These are phyloP conservation scores for Melanostoma mellinum DNA, from an alignment of 2,888 invertebrate species.

Conservation along the genomic window DNA sequence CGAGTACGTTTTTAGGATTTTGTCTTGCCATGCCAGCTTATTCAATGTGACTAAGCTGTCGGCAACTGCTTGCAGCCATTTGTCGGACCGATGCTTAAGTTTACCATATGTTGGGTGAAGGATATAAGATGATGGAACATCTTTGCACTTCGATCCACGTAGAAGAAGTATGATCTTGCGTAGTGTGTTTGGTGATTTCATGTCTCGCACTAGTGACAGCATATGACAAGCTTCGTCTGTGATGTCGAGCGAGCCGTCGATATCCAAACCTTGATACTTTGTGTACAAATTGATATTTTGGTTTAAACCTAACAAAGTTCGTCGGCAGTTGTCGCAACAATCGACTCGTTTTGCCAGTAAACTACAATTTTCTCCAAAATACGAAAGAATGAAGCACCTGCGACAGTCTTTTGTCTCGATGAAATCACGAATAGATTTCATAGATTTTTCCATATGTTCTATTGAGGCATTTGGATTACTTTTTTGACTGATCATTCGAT, in stretches of 20 bases:
- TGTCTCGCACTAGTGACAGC: slow-evolving; percentile 79
- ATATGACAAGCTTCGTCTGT: slow-evolving; percentile 83
- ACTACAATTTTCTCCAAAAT: slow-evolving; percentile 83
- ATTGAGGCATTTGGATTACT: slow-evolving; percentile 18
- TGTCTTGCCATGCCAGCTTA: slow-evolving; percentile 34
- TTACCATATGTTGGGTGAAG: slow-evolving; percentile 80
- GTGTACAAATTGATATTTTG: slow-evolving; percentile 67
- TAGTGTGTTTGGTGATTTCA: slow-evolving; percentile 82
- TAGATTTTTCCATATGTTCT: slow-evolving; percentile 74
- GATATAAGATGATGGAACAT: slow-evolving; percentile 69
- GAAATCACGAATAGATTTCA: slow-evolving; percentile 83
- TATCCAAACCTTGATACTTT: slow-evolving; percentile 80
- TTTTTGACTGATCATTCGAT: slow-evolving; percentile 77
- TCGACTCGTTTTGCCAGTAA: slow-evolving; percentile 76
- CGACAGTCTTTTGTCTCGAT: slow-evolving; percentile 84
- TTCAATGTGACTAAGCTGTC: slow-evolving; percentile 73
- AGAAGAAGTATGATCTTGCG: slow-evolving; percentile 79
- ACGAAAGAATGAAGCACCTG: slow-evolving; percentile 83
- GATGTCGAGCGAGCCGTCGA: slow-evolving; percentile 82
- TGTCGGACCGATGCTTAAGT: slow-evolving; percentile 82
- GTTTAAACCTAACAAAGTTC: slow-evolving; percentile 73
- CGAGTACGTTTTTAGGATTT: slow-evolving; percentile 73
- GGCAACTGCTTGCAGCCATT: slow-evolving; percentile 85
- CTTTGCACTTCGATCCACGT: slow-evolving; percentile 77
- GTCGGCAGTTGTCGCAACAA: slow-evolving; percentile 86